These are phyloP conservation scores for Mugil cephalus DNA, from an alignment of 2,113 vertebrate species.

Conservation along the genomic window DNA sequence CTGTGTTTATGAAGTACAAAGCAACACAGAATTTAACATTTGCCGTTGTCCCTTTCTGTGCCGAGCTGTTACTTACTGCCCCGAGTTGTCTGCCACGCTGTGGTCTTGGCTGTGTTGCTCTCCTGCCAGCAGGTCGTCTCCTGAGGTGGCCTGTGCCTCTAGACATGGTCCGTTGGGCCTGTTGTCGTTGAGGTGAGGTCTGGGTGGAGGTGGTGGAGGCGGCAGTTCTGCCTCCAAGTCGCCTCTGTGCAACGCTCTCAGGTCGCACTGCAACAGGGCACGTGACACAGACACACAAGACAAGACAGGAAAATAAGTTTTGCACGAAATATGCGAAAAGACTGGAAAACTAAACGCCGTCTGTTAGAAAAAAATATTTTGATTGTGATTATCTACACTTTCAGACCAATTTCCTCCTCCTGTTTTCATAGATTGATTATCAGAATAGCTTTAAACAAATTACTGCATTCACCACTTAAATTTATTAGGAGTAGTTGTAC, in stretches of 20 bases:
- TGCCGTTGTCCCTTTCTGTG: too few relatives aligned
- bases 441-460: neutral
- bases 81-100: constrained; percentile 78
- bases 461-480: neutral
- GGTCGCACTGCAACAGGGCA: constrained; percentile 78
- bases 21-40: too few relatives aligned
- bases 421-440: neutral
- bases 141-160: constrained; percentile 73
- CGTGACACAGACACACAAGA: constrained; percentile 8
- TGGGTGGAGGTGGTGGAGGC: constrained; percentile 77
- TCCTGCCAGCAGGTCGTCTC: constrained; percentile 67
- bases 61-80: constrained; percentile 81
- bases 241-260: constrained; percentile 86
- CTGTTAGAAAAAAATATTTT: neutral
- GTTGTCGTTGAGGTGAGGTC: constrained; percentile 70
- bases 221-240: constrained; percentile 80
- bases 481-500: neutral
- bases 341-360: neutral
- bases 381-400: too few relatives aligned
- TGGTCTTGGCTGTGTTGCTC: constrained; percentile 76
- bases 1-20: too few relatives aligned
- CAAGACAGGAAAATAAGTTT: neutral
- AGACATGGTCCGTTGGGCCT: constrained; percentile 54
- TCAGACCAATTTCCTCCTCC: neutral
- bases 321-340: neutral